phyloP scores from a whole-genome alignment of 2,797 vertebrate species.

The Botia kubotai region DNA sequence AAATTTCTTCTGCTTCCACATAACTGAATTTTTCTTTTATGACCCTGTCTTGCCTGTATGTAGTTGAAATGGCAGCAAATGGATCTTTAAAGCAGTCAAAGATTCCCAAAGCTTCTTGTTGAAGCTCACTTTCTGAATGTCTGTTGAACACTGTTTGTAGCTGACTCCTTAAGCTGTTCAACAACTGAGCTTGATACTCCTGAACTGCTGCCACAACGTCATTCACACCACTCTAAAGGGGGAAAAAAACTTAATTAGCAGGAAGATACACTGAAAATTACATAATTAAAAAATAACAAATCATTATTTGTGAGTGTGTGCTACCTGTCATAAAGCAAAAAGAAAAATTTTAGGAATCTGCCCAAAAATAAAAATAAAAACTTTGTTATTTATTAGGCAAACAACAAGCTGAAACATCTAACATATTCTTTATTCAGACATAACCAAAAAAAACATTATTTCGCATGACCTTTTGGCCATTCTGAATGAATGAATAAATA shows the following conservation, averaged over 20 bases:
- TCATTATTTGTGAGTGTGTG: neutral
- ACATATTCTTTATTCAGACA: no score
- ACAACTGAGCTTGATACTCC: conserved; percentile 48
- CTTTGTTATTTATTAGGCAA: no score
- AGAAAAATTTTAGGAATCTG: no score
- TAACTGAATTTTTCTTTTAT: no score
- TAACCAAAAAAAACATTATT: no score
- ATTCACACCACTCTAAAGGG: conserved; percentile 44
- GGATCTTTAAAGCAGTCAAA: conserved; percentile 24
- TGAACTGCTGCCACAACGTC: conserved; percentile 53
- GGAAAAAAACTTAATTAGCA: neutral
- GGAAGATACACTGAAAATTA: neutral
- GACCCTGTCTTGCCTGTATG: conserved; percentile 53
- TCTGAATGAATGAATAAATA: no score
- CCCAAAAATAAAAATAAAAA: no score
- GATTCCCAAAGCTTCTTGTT: conserved; percentile 42
- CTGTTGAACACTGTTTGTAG: conserved; percentile 47
- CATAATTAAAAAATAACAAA: neutral
- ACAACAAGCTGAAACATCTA: no score
- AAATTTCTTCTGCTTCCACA: no score
- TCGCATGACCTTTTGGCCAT: no score
- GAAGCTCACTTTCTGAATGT: conserved; percentile 51
- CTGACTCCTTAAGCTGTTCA: conserved; percentile 43
- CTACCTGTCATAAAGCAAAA: no score
- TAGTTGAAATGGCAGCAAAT: conserved; percentile 53